A percentile compares a stretch with the other conserved stretches of the same genome.
phyloP scores from a whole-genome alignment of 2,888 invertebrate species.

The Nymphalis urticae region DNA sequence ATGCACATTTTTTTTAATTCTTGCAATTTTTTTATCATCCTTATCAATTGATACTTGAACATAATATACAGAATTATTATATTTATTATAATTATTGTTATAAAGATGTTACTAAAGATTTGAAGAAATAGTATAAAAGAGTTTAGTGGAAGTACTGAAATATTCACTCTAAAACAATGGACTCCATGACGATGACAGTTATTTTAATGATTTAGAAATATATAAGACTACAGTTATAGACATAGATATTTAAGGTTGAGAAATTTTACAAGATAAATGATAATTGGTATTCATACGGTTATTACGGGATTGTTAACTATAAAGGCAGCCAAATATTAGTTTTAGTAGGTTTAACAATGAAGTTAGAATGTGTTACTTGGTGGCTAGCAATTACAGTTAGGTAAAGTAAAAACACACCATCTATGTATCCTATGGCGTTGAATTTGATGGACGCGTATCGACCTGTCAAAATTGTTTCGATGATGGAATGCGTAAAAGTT shows the following conservation, averaged over 20 bases:
- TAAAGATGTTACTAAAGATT: neutral
- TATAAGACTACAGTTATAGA: neutral
- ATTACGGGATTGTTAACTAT: neutral
- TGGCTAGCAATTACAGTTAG: constrained; percentile 42
- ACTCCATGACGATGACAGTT: neutral
- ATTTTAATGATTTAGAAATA: neutral
- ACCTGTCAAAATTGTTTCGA: constrained; percentile 62
- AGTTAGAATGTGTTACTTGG: constrained; percentile 25
- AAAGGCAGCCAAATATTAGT: constrained; percentile 17
- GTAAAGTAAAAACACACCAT: constrained; percentile 63
- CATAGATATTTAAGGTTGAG: neutral
- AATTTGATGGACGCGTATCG: constrained; percentile 62
- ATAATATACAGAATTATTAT: neutral
- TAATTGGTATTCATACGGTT: neutral
- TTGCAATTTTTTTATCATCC: neutral
- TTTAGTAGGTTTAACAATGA: constrained; percentile 9
- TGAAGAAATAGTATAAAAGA: neutral
- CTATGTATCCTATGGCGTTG: constrained; percentile 62
- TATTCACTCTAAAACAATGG: neutral
- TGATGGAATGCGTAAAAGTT: constrained; percentile 39
- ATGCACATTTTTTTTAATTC: neutral
- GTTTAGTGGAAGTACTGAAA: neutral
- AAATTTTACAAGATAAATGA: neutral
- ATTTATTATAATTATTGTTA: neutral
- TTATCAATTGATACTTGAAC: neutral